A percentile compares a stretch with the other conserved stretches of the same genome.
phyloP scores from a whole-genome alignment of 2,113 vertebrate genomes.

The Spilogale gracilis region DNA sequence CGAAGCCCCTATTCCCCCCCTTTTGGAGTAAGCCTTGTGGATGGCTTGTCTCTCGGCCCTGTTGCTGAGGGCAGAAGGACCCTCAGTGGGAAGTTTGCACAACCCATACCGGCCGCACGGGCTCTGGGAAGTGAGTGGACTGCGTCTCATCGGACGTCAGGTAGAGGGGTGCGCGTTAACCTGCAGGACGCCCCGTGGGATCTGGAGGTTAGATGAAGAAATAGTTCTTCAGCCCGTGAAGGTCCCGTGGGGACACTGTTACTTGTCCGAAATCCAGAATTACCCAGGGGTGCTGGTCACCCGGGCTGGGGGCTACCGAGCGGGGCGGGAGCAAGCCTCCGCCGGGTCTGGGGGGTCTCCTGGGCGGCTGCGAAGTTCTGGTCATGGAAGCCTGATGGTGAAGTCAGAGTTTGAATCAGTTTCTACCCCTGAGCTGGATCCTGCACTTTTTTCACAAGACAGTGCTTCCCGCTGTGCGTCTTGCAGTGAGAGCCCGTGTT shows the following conservation, averaged over 20 bases:
- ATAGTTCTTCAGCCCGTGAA: background rate
- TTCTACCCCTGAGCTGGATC: background rate
- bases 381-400: background rate
- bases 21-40: background rate
- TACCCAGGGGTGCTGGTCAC: background rate
- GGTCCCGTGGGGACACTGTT: background rate
- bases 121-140: background rate
- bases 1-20: constrained; percentile 31
- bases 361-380: background rate
- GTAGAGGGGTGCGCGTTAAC: background rate
- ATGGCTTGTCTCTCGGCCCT: background rate
- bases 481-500: accelerated
- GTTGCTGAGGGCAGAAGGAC: background rate
- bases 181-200: background rate
- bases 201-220: background rate
- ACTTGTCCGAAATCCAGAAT: background rate
- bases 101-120: background rate
- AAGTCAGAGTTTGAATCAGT: background rate
- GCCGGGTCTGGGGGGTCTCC: background rate
- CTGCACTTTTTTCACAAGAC: background rate
- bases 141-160: accelerated
- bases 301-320: background rate
- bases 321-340: background rate
- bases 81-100: background rate
- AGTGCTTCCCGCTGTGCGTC: accelerated